Base-by-base conservation (phyloP, 2,113 vertebrate genomes). In the Onychostoma macrolepis region DNA sequence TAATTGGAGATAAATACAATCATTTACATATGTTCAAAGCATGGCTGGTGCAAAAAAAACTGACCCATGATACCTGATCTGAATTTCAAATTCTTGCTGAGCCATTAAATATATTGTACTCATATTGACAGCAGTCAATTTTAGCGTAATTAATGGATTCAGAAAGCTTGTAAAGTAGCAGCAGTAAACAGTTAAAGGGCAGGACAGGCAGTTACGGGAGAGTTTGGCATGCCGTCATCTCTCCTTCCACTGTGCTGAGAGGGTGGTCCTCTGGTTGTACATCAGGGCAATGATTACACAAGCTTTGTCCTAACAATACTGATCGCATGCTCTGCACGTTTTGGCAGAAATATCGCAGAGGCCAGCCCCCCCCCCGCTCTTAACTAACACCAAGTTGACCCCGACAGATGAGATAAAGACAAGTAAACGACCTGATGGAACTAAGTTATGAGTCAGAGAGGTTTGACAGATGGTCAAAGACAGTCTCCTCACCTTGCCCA, bases 401-500 rank as follows among this genome's bases (percentile, higher is more conserved):
- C 41, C 83, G 21, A n/a, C 58, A 82, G 19, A 75, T 48, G 58
- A 75, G 85, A 36, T 61, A 76, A 56, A 75, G 67, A 24, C 80
- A n/a, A 75, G 53, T 21, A 28, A 50, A 43, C 2, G 17, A 56
- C 19, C 43, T 74, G 45, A 6, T 85, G 83, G 76, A 87, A 92
- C 79, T 85, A 91, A 80, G 69, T 76, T 89, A 71, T 56, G 79
- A 48, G 45, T 28, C 61, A 63, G 6, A 48, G 24, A n/a, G n/a
- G 28, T 33, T 33, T 72, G 53, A 72, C 43, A 82, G 43, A 77
- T 74, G 80, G 43, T 63, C 38, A 26, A 58, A 83, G 56, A 71
- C 74, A 48, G 4, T 80, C 43, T 85, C 76, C 95, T 96, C 95
- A 99, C 98, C 97, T 99, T 99, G 89, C 98, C 97, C 83, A 99